phyloP scores from a whole-genome alignment of 2,888 invertebrate species.

The Nomada lathburiana region DNA sequence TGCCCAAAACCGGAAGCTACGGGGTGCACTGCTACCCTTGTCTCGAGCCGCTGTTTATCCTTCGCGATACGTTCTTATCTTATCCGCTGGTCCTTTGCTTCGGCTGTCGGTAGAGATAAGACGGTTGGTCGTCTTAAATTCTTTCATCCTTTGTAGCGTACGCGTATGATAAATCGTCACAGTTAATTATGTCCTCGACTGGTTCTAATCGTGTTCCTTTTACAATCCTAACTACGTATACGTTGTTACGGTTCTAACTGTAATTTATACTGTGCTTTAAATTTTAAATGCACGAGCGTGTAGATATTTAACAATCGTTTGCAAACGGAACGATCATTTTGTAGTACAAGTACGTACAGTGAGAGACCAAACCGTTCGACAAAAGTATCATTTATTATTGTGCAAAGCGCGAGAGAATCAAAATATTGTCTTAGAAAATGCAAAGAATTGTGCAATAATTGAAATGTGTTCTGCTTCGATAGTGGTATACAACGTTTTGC shows the following conservation, averaged over 20 bases:
- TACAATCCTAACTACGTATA: background rate
- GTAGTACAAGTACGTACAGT: no score
- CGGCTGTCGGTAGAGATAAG: constrained; percentile 38
- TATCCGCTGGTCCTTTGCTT: constrained; percentile 67
- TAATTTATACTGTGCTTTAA: no score
- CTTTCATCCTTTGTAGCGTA: constrained; percentile 10
- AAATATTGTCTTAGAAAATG: no score
- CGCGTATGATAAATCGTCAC: constrained; percentile 12
- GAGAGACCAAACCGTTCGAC: no score
- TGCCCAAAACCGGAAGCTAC: constrained; percentile 68
- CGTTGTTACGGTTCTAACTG: no score
- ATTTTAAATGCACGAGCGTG: no score
- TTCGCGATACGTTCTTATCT: constrained; percentile 76
- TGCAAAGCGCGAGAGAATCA: no score
- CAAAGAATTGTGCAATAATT: no score
- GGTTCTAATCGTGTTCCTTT: background rate
- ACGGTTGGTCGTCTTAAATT: constrained; percentile 37
- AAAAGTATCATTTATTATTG: no score
- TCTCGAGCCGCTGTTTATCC: constrained; percentile 66
- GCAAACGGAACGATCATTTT: no score
- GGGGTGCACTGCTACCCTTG: constrained; percentile 56
- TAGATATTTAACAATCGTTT: no score
- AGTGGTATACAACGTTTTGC: background rate
- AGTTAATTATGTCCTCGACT: constrained; percentile 29
- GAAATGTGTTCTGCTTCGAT: no score